phyloP scores from a whole-genome alignment of 2,797 vertebrate species.

The Artibeus jamaicensis region DNA sequence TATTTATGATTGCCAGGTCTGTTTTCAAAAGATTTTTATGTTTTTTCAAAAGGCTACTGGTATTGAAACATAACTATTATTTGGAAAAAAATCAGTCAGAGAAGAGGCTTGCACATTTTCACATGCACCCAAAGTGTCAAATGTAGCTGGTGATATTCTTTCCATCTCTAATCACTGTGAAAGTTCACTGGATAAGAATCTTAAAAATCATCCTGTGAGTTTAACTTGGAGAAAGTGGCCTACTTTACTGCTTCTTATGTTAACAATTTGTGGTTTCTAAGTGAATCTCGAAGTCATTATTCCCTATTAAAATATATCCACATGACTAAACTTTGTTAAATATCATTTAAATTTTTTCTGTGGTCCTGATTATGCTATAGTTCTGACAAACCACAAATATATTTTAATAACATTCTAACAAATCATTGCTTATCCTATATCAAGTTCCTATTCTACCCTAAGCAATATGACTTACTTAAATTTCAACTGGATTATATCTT shows the following conservation, averaged over 20 bases:
- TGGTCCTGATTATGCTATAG: not conserved
- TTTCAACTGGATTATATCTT: not conserved
- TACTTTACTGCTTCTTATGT: not conserved
- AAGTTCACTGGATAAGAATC: not conserved
- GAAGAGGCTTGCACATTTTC: not conserved
- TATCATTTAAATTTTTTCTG: not conserved
- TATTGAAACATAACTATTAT: not conserved
- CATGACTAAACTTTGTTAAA: not conserved
- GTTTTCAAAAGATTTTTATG: not conserved
- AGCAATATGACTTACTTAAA: not conserved
- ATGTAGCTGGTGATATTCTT: not conserved
- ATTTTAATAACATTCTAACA: not conserved
- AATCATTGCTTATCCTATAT: not conserved
- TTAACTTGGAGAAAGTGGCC: not conserved
- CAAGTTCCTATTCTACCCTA: not conserved
- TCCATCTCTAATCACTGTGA: not conserved
- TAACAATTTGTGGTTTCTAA: not conserved
- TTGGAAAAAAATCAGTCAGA: not conserved
- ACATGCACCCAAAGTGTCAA: not conserved
- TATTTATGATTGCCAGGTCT: not conserved
- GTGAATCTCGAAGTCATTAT: not conserved
- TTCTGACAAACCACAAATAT: not conserved
- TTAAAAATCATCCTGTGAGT: not conserved
- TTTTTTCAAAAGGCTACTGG: not conserved
- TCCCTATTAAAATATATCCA: not conserved